Evolutionary conservation across 2,888 invertebrate genomes (phyloP).

Genomic region (Plagodis dolabraria): DNA sequence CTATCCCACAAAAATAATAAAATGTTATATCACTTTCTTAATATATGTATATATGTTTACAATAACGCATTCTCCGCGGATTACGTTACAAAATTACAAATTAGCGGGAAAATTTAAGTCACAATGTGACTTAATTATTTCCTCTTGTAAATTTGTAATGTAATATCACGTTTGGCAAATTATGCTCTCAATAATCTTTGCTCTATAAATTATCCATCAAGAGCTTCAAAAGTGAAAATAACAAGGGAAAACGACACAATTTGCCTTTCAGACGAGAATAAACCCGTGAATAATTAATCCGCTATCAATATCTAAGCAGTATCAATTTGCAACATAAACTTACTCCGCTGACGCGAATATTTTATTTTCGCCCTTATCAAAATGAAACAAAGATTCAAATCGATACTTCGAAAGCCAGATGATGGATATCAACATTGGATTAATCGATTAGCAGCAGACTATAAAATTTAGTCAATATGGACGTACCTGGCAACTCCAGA

Average conservation of each 20-base stretch:
- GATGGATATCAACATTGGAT: slow-evolving; percentile 6
- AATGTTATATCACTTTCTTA: too few relatives aligned
- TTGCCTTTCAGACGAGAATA: slow-evolving; percentile 11
- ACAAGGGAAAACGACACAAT: slow-evolving; percentile 13
- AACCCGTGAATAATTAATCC: slow-evolving; percentile 29
- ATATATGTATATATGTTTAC: too few relatives aligned
- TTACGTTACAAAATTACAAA: too few relatives aligned
- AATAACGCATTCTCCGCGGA: too few relatives aligned
- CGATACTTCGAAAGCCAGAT: slow-evolving; percentile 3
- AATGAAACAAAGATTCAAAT: neutral
- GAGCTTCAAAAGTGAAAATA: slow-evolving; percentile 7
- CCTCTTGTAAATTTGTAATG: too few relatives aligned
- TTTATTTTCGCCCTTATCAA: slow-evolving; percentile 7
- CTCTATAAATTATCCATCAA: neutral
- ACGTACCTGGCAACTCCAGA: slow-evolving; percentile 92
- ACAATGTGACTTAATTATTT: too few relatives aligned
- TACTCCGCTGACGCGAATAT: slow-evolving; percentile 1
- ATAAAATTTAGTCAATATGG: slow-evolving; percentile 1
- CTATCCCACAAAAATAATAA: too few relatives aligned
- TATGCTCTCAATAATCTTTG: too few relatives aligned
- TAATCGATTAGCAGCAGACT: slow-evolving; percentile 9
- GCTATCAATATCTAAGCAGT: slow-evolving; percentile 19
- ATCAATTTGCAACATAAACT: slow-evolving; percentile 20
- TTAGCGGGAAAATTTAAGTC: too few relatives aligned
- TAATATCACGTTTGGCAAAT: too few relatives aligned